Base-by-base conservation (phyloP, 64 coral and sea anemone genomes). In the Orbicella faveolata region DNA sequence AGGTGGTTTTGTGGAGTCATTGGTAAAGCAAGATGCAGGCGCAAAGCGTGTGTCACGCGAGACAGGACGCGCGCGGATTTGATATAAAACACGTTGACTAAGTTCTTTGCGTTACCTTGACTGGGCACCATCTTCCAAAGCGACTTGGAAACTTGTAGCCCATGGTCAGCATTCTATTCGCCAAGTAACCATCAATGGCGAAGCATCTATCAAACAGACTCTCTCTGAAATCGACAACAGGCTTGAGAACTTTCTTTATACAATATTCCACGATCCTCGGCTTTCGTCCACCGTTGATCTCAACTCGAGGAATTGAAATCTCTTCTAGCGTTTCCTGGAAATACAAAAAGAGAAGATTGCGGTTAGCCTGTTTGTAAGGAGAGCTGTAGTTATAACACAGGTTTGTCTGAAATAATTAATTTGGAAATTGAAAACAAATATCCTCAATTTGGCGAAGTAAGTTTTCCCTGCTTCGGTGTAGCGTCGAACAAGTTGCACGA, bases 81-180 rank as follows among this genome's bases (percentile, higher is more conserved):
- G 30, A 30, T 30, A 30, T 30, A 30, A 30, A 30, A 30, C 30
- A 30, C 30, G 30, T 30, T 30, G 30, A 30, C 30, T 3, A 53
- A 15, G 16, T 5, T 74, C 48, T 4, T 64, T 16, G 34, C 39
- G 12, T 52, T 93, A 98, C 96, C 93, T 98, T 95, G 1, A 98
- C 93, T 16, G 96, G 96, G 75, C 96, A 98, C 96, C 96, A 98
- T 55, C 91, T 64, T 39, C 96, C 96, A 89, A 98, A 98, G 48
- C 93, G 87, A 88, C 96, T 98, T 48, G 91, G 88, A 59, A 93
- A 98, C 57, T 95, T 98, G 84, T 98, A 98, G 21, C 96, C 96
- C 55, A 36, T 90, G 41, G 77, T 75, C 54, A 98, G 83, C 96
- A 98, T 93, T 33, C 79, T 89, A 63, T 95, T 95, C 25, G 96